Percentiles rank a stretch among this genome's conserved stretches.
Conservation (phyloP, 2,888 invertebrate species). For the Cryptus armator region DNA sequence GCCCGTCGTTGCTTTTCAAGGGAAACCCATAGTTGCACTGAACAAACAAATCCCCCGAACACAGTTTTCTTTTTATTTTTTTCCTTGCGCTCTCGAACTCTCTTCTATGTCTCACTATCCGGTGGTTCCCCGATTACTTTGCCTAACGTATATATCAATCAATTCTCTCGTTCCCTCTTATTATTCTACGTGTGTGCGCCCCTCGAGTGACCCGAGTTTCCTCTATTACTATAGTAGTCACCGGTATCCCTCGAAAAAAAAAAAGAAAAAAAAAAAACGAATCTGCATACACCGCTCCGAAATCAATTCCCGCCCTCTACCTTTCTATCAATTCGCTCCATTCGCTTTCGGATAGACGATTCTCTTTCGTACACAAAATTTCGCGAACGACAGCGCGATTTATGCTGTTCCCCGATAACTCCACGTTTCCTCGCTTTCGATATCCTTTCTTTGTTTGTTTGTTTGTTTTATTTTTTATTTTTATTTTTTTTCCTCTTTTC, state of each 20-base stretch:
- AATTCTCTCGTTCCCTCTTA: constrained; percentile 12
- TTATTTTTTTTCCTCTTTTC: background rate
- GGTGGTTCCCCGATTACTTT: background rate
- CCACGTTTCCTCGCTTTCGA: background rate
- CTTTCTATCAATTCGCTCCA: background rate
- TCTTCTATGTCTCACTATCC: background rate
- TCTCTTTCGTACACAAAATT: background rate
- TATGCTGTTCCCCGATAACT: background rate
- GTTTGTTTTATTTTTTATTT: too few species aligned
- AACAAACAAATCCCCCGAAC: constrained; percentile 52
- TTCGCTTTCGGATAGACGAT: background rate
- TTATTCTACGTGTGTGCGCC: background rate
- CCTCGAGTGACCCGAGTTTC: constrained; percentile 2
- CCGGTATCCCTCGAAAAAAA: background rate
- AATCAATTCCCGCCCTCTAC: constrained; percentile 27
- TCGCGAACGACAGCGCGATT: background rate
- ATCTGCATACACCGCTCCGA: constrained; percentile 14
- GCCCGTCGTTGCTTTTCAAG: constrained; percentile 48
- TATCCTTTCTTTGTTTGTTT: background rate
- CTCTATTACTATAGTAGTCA: background rate
- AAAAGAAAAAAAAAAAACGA: background rate
- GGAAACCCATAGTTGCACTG: constrained; percentile 58
- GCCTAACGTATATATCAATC: background rate
- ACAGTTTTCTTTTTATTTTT: constrained; percentile 36
- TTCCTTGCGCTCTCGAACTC: background rate